Evolutionary conservation across 2,797 vertebrate species (phyloP).

Genomic region (Adrianichthys oophorus): DNA sequence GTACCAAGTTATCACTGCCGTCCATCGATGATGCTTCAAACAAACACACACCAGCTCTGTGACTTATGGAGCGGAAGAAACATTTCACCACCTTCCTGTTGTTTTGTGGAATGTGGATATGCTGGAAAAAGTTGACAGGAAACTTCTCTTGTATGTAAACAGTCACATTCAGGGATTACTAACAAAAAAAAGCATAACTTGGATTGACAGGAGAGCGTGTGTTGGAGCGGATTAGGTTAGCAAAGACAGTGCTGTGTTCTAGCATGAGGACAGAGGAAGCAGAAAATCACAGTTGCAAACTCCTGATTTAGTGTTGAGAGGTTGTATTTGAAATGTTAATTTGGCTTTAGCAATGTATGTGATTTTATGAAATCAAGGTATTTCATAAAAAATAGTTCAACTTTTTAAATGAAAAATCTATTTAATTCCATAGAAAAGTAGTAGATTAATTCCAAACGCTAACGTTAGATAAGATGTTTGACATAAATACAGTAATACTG

Average conservation of each 20-base stretch:
- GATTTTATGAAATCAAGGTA: too few relatives aligned
- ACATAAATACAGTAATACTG: too few relatives aligned
- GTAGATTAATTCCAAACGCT: too few relatives aligned
- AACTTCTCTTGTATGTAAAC: conserved; percentile 38
- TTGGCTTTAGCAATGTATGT: too few relatives aligned
- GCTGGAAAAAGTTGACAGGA: conserved; percentile 27
- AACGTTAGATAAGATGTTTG: too few relatives aligned
- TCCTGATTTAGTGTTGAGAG: conserved; percentile 16
- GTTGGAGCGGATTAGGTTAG: conserved; percentile 2
- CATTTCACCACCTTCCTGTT: conserved; percentile 42
- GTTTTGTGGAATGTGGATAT: conserved; percentile 26
- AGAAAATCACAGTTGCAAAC: conserved; percentile 42
- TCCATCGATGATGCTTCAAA: conserved; percentile 44
- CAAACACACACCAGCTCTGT: conserved; percentile 27
- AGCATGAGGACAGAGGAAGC: conserved; percentile 10
- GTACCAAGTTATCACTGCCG: conserved; percentile 31
- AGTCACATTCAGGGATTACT: conserved; percentile 33
- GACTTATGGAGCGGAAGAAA: conserved; percentile 40
- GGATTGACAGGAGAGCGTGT: conserved; percentile 24
- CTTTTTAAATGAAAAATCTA: too few relatives aligned
- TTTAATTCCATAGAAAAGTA: too few relatives aligned
- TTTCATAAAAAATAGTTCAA: too few relatives aligned
- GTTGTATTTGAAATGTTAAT: neutral
- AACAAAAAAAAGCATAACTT: conserved; percentile 11
- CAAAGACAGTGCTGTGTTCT: conserved; percentile 2